Conservation (phyloP, 2,113 vertebrate genomes). For the Edolisoma coerulescens region DNA sequence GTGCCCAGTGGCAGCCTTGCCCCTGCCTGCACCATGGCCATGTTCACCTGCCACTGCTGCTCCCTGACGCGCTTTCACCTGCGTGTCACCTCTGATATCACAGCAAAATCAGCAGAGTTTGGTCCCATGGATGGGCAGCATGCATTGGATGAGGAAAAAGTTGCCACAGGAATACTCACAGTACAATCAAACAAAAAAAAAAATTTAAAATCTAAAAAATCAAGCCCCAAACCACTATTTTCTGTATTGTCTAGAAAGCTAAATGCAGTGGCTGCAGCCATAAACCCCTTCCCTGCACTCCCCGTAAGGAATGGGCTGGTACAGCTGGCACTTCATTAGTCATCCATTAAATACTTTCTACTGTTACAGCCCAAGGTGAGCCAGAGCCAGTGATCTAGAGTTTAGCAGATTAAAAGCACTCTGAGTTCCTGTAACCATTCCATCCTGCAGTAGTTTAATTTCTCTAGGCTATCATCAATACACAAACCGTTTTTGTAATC, state of each 20-base stretch:
- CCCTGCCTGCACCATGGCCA: not conserved
- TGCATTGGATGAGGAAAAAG: not conserved
- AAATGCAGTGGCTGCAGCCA: not conserved
- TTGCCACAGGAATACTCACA: not conserved
- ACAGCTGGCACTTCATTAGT: constrained; percentile 8
- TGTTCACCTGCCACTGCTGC: not conserved
- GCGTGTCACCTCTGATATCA: not conserved
- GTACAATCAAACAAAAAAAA: not conserved
- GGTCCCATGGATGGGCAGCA: not conserved
- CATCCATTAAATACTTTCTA: constrained; percentile 7
- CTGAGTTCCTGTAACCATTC: not conserved
- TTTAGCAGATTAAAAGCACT: constrained; percentile 25
- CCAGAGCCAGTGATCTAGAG: not conserved
- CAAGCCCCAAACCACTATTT: not conserved
- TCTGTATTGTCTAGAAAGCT: not conserved
- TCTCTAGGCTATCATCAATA: not conserved
- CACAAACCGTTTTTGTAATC: not conserved
- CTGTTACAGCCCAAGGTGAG: constrained; percentile 6
- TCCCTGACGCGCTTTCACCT: not conserved
- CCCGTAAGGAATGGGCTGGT: not conserved
- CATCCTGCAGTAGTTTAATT: not conserved
- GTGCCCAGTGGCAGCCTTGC: not conserved
- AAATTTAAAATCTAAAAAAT: not conserved
- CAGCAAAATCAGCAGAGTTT: not conserved
- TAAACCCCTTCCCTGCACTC: not conserved